A percentile compares a stretch with the other conserved stretches of the same genome.
Evolutionary conservation across 2,888 invertebrate genomes (phyloP).

Genomic region (Philereme vetulata): DNA sequence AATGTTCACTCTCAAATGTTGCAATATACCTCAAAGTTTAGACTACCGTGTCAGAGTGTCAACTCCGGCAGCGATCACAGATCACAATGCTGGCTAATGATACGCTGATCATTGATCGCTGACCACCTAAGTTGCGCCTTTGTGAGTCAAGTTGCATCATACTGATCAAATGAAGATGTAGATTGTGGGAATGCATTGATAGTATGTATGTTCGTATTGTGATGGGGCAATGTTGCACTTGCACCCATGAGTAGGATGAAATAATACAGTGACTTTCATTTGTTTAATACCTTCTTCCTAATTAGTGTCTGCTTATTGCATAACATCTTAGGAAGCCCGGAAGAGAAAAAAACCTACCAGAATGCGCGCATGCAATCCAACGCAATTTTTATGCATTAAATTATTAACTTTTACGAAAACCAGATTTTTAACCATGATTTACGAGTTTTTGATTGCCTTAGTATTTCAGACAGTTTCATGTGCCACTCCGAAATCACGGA

Average conservation of each 20-base stretch:
- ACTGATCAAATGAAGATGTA: conserved; percentile 17
- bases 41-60: conserved; percentile 33
- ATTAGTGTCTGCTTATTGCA: no score
- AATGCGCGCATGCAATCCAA: no score
- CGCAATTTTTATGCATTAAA: no score
- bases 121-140: conserved; percentile 20
- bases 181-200: conserved; percentile 4
- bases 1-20: conserved; percentile 4
- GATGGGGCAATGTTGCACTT: neutral
- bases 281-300: no score
- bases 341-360: no score
- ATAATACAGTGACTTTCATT: no score
- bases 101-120: conserved; percentile 50
- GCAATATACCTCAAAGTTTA: conserved; percentile 16
- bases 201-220: neutral
- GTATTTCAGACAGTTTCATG: no score
- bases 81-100: conserved; percentile 82
- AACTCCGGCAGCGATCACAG: conserved; percentile 63
- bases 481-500: no score
- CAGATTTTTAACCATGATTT: no score
- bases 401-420: no score
- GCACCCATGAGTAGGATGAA: neutral
- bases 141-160: conserved; percentile 6
- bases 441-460: no score
- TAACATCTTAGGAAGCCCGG: no score